Conservation (phyloP, 2,888 invertebrate species). For the Epirrhoe tristata region DNA sequence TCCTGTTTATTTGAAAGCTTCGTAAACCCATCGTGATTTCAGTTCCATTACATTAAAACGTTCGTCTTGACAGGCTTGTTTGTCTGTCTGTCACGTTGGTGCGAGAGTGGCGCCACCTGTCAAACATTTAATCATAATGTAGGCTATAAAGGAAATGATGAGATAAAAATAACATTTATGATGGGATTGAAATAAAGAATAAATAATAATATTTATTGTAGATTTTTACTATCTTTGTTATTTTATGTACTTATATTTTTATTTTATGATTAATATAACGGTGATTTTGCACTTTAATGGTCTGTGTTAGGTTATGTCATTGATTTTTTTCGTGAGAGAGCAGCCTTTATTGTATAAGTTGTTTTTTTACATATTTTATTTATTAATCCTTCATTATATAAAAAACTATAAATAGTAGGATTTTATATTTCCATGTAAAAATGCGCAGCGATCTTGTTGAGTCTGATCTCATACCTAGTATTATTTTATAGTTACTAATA, state of each 20-base stretch:
- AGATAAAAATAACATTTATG: conserved; percentile 18
- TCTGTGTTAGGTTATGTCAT: neutral
- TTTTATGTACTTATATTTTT: neutral
- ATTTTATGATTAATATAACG: neutral
- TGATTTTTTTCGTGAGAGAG: neutral
- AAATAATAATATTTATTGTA: neutral
- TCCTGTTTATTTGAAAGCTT: conserved; percentile 28
- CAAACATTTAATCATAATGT: conserved; percentile 43
- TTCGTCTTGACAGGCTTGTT: conserved; percentile 54
- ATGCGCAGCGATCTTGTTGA: too few species aligned
- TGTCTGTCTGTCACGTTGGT: conserved; percentile 50
- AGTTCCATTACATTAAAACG: conserved; percentile 60
- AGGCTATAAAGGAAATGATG: conserved; percentile 16
- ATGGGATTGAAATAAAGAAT: conserved; percentile 1
- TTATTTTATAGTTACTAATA: too few species aligned
- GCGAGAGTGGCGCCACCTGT: conserved; percentile 50
- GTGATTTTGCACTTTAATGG: neutral
- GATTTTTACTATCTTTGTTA: neutral
- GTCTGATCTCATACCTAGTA: too few species aligned
- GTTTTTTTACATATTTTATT: too few species aligned
- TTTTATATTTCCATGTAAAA: too few species aligned
- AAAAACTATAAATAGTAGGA: too few species aligned
- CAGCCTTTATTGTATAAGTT: too few species aligned
- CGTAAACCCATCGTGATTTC: conserved; percentile 39
- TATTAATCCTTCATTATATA: too few species aligned